phyloP scores from a whole-genome alignment of 2,113 vertebrate genomes.

The Anguilla rostrata region DNA sequence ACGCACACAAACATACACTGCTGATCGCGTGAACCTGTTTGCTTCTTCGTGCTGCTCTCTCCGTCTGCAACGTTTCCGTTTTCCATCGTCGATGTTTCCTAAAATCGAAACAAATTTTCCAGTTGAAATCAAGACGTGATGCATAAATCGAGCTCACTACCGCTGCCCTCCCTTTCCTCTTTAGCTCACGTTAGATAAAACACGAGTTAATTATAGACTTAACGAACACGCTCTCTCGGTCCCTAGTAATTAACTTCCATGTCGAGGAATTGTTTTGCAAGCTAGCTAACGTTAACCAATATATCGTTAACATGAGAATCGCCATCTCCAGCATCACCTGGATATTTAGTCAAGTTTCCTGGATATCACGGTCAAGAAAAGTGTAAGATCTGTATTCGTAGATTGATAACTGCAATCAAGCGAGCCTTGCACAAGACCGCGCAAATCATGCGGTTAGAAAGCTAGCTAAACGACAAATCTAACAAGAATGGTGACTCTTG shows the following conservation, averaged over 20 bases:
- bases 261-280: not conserved
- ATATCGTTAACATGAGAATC: not conserved
- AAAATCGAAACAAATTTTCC: slow-evolving; percentile 1
- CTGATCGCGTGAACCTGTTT: slow-evolving; percentile 60
- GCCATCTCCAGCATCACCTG: not conserved
- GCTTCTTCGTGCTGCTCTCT: slow-evolving; percentile 61
- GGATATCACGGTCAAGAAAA: not conserved
- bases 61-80: slow-evolving; percentile 61
- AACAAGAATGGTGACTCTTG: not conserved
- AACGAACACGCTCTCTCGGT: not conserved
- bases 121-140: not conserved
- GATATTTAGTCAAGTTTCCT: not conserved
- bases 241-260: slow-evolving; percentile 2
- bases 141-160: not conserved
- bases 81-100: slow-evolving; percentile 57
- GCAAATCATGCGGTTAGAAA: not conserved
- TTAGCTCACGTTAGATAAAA: not conserved
- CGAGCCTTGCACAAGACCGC: not conserved
- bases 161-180: not conserved
- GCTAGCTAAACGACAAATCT: not conserved
- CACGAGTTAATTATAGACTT: not conserved
- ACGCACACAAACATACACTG: slow-evolving; percentile 59
- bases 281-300: not conserved
- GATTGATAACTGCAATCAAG: not conserved
- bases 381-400: not conserved